Evolutionary conservation across 2,113 vertebrate genomes (phyloP).

Genomic region (Lamprotornis superbus): DNA sequence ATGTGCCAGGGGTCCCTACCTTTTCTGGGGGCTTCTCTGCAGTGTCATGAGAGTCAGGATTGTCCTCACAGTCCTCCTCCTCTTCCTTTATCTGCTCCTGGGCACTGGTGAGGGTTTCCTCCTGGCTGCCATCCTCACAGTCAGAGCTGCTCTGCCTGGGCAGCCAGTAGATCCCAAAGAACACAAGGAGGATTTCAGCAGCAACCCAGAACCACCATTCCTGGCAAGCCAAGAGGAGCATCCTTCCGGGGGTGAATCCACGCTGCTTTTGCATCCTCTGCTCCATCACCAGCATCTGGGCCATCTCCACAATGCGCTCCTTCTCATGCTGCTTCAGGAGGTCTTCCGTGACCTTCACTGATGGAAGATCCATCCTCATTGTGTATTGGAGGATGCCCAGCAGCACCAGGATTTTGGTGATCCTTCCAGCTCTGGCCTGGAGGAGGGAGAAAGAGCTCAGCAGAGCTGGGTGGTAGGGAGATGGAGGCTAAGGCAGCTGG

Average conservation of each 20-base stretch:
- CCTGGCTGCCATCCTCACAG: neutral
- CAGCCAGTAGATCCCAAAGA: neutral
- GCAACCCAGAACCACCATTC: neutral
- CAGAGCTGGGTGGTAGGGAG: neutral
- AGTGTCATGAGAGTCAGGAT: neutral
- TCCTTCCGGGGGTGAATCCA: neutral
- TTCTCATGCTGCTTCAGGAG: neutral
- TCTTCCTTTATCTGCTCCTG: neutral
- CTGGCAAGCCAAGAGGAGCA: neutral
- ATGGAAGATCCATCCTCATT: neutral
- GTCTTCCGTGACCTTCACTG: neutral
- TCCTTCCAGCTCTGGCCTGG: neutral
- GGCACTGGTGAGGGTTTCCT: neutral
- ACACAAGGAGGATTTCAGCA: neutral
- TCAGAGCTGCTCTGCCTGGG: neutral
- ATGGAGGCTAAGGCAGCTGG: fast-evolving
- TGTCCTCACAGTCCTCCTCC: neutral
- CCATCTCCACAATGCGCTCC: neutral
- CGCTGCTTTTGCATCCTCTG: neutral
- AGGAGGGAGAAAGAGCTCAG: neutral
- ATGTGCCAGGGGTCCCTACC: fast-evolving
- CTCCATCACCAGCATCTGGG: neutral
- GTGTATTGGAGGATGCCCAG: neutral
- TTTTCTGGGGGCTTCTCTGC: neutral
- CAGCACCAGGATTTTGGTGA: neutral